These are phyloP conservation scores for Patiria pectinifera DNA, from an alignment of 53 echinoderm and acorn worm species.

Conservation along the genomic window DNA sequence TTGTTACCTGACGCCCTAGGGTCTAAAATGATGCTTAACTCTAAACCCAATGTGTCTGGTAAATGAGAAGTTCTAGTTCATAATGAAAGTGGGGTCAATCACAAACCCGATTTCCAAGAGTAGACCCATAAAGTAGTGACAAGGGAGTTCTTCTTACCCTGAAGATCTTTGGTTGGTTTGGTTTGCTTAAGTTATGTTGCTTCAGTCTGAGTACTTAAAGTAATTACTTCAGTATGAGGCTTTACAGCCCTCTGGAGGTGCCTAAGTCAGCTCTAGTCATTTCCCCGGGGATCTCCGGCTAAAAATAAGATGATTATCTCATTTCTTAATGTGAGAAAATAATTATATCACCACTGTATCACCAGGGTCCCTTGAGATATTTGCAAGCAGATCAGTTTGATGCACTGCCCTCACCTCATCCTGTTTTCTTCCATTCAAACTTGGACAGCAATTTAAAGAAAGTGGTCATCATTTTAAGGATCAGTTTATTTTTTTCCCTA, in stretches of 20 bases:
- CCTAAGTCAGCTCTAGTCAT: background rate
- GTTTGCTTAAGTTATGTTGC: background rate
- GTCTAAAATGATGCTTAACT: too few relatives aligned
- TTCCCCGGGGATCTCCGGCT: background rate
- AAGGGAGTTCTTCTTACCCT: background rate
- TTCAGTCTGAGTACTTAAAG: background rate
- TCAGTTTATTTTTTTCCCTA: too few relatives aligned
- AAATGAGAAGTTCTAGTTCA: too few relatives aligned
- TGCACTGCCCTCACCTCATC: background rate
- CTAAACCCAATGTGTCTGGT: too few relatives aligned
- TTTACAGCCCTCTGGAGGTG: background rate
- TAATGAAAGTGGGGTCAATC: background rate
- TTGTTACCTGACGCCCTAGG: too few relatives aligned
- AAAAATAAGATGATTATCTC: constrained; percentile 29
- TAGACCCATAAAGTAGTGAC: background rate
- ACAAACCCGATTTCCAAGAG: background rate
- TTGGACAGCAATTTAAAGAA: background rate
- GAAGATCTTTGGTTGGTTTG: background rate
- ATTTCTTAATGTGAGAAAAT: constrained; percentile 34
- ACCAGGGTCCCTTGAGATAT: constrained; percentile 8
- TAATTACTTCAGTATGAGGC: constrained; percentile 13
- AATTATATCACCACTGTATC: constrained; percentile 9
- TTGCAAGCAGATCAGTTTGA: constrained; percentile 1
- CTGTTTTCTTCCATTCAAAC: too few relatives aligned
- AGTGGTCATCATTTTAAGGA: background rate